Evolutionary conservation across 2,888 invertebrate species (phyloP), one percentile per base, ranked within the genome.

Genomic region (Psylliodes chrysocephalus): DNA sequence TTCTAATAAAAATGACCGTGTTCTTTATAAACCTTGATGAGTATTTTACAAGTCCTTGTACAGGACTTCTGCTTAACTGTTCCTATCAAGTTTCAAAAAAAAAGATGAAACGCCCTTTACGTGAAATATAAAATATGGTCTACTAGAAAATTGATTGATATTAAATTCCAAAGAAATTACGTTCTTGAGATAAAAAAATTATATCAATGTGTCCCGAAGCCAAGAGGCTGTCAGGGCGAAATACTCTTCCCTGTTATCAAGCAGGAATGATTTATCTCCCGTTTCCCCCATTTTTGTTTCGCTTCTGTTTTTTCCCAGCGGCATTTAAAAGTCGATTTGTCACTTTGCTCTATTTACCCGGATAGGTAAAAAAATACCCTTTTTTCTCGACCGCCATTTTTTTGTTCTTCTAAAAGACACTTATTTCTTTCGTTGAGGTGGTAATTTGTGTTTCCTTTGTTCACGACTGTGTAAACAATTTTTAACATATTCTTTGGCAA

Each of bases 241-340:
- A 52, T 55, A 64, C 64, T 63, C 61, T 44, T 38, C 42, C 46
- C 28, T 63, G 64, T 46, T 64, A 55, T 60, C 67, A 22, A 46
- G 35, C 18, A 54, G 46, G 62, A 64, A 66, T 64, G 64, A 67
- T 67, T 64, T 64, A 67, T 67, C 60, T 64, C 53, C 60, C 17
- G 52, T 53, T 63, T 64, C 55, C 62, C 22, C 33, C 60, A 62
- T 63, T 67, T 67, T 67, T 67, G 63, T 67, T 64, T 60, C 66
- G 38, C 38, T 54, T 35, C 19, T 63, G 55, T 64, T 67, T 62
- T 67, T 62, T 63, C 64, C 60, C 17, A 33, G 19, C 25, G 60
- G 67, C 63, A 62, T 64, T 67, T 67, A 67, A 67, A 64, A 67
- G 53, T 63, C 63, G 60, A 63, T 67, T 67, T 64, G 59, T 67